Evolutionary conservation across 1,140 invertebrate species (phyloP).

Genomic region (Eumaeus atala): DNA sequence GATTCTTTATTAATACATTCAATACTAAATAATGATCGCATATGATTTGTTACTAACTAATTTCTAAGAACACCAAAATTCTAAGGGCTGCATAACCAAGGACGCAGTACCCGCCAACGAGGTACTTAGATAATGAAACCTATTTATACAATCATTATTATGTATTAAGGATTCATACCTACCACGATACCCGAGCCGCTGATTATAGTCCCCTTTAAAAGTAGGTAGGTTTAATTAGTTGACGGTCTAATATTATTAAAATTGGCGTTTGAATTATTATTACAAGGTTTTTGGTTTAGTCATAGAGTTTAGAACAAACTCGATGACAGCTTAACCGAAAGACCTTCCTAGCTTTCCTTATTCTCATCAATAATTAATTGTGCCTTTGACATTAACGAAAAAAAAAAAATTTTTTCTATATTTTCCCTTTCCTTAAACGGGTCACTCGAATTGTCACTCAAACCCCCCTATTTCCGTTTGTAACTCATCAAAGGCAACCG

Average conservation of each 20-base stretch:
- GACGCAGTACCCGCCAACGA: background rate
- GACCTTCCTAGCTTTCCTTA: background rate
- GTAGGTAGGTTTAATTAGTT: background rate
- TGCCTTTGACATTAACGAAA: constrained; percentile 6
- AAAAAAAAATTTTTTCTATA: background rate
- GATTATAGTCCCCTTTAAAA: background rate
- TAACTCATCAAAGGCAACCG: constrained; percentile 1
- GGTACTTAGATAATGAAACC: background rate
- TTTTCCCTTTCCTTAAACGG: constrained; percentile 1
- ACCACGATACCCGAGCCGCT: background rate
- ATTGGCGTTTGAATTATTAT: background rate
- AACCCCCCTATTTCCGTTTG: too few relatives aligned
- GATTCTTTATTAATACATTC: too few relatives aligned
- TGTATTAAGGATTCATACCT: background rate
- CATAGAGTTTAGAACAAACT: too few relatives aligned
- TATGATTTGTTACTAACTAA: too few relatives aligned
- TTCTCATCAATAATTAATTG: background rate
- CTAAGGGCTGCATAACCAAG: background rate
- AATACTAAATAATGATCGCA: too few relatives aligned
- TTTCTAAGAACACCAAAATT: constrained; percentile 1
- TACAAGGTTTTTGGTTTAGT: background rate
- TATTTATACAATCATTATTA: constrained; percentile 3
- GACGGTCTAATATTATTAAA: background rate
- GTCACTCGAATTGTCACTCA: constrained; percentile 1
- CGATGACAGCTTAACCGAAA: background rate